Evolutionary conservation across 2,113 vertebrate species (phyloP), one percentile per base, ranked within the genome.

Genomic region (Rhodinocichla rosea): DNA sequence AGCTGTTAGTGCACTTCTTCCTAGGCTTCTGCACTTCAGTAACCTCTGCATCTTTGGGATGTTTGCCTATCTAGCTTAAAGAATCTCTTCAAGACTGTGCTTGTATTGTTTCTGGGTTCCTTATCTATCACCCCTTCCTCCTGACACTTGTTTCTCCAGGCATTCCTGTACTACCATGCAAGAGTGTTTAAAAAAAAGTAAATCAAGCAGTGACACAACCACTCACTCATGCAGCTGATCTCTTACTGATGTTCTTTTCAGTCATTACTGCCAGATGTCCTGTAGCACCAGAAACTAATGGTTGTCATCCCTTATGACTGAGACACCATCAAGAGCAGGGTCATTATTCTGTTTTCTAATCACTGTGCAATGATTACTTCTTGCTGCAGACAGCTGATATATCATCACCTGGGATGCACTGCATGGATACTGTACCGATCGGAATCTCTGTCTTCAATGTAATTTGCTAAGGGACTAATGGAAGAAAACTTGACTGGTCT

Each of bases 341-440:
- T 49, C 68, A 67, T 78, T 81, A 77, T 81, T 91, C 87, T 84
- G 60, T 84, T 81, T 91, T 59, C 60, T 92, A 60, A 86, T 94
- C 76, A 77, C 71, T 26, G 28, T 80, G 55, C 49, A 90, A 10
- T 86, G 63, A 88, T 80, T 73, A 40, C 37, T 83, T 80, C 67
- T 90, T 69, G n/a, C 32, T 86, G n/a, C 59, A 86, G 71, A 88
- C 44, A 76, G 57, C 14, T 85, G 65, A 92, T 85, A 39, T 5
- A 79, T 83, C 67, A 78, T 82, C 18, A 39, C n/a, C 69, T 69
- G 15, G 85, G 80, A 59, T 55, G 39, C 33, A 64, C 39, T 79
- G 60, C 26, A 37, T 52, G 44, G 53, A 64, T 67, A 17, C n/a
- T 35, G 57, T 26, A 62, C 28, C 1, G 15, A 59, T 57, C 69